Evolutionary conservation across 1,140 invertebrate species (phyloP), one percentile per base, ranked within the genome.

Genomic region (Vollenhovia emeryi): DNA sequence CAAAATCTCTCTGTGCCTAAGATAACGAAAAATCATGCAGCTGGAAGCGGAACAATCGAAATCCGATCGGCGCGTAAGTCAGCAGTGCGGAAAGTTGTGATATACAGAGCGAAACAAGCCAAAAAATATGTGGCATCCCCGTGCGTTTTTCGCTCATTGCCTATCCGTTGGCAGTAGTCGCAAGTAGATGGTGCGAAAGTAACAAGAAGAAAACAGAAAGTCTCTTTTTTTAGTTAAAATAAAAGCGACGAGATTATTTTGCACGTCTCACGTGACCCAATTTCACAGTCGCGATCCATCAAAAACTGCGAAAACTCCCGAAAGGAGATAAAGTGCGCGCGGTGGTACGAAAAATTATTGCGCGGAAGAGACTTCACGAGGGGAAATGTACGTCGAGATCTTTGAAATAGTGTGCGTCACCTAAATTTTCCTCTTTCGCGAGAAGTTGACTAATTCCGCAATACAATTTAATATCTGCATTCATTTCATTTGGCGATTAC

Each of bases 21-120:
- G 84, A 88, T 88, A 86, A 78, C 68, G 3, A 48, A 30, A 36
- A 78, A 78, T 68, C 59, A 57, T 11, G 21, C 52, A 15, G 24
- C 21, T 76, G 59, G 57, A 76, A 85, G 40, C n/a, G 24, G n/a
- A 30, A 69, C 52, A 57, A 86, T 80, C 45, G 69, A 75, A 52
- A 48, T 50, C 50, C 64, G 64, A 88, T 87, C 50, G 73, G 27
- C 40, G 69, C 50, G 45, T 83, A 76, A 88, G 76, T 78, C 71
- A 83, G 50, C 69, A 59, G 66, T 55, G 88, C 45, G 76, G 87
- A 89, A 89, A 89, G 52, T 59, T 76, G 64, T 78, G 88, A 88
- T 89, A 89, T 33, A 86, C 74, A 76, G 30, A 33, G 73, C 45
- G 27, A 71, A 82, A 57, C 62, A 57, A 75, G 40, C 15, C 59